Conservation (phyloP, 2,113 vertebrate genomes). For the Bagarius yarrelli region DNA sequence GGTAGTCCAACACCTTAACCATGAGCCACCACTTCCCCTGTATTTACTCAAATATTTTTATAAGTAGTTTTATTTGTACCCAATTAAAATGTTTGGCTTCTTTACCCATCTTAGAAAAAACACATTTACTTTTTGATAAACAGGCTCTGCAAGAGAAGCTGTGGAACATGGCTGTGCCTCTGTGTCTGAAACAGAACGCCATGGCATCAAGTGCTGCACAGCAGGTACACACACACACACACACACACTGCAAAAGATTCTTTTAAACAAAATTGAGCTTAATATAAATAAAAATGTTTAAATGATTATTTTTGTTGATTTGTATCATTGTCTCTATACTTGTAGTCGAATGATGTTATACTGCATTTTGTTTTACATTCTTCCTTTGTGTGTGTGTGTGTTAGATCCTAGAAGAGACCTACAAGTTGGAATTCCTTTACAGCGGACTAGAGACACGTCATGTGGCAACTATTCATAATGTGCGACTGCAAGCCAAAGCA, state of each 20-base stretch:
- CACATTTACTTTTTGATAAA: neutral
- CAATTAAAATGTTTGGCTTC: no score
- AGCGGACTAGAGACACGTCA: constrained; percentile 86
- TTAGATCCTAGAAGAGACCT: constrained; percentile 92
- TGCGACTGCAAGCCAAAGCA: constrained; percentile 90
- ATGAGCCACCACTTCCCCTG: no score
- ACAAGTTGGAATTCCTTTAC: constrained; percentile 97
- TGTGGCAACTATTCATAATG: constrained; percentile 89
- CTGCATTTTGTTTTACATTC: no score
- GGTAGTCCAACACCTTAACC: no score
- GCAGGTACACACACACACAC: constrained; percentile 72
- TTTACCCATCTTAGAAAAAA: no score
- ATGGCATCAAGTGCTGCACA: constrained; percentile 84
- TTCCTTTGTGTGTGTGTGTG: constrained; percentile 3
- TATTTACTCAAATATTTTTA: no score
- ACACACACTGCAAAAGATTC: neutral
- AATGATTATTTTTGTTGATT: neutral
- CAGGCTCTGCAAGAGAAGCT: constrained; percentile 94
- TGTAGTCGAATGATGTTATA: neutral
- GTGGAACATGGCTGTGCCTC: constrained; percentile 90
- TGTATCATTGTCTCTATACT: no score
- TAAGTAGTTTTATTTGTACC: no score
- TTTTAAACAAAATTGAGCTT: neutral
- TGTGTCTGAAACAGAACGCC: constrained; percentile 89
- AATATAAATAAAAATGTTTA: neutral